Base-by-base conservation (phyloP, 1,140 invertebrate genomes). In the Bombus waltoni region DNA sequence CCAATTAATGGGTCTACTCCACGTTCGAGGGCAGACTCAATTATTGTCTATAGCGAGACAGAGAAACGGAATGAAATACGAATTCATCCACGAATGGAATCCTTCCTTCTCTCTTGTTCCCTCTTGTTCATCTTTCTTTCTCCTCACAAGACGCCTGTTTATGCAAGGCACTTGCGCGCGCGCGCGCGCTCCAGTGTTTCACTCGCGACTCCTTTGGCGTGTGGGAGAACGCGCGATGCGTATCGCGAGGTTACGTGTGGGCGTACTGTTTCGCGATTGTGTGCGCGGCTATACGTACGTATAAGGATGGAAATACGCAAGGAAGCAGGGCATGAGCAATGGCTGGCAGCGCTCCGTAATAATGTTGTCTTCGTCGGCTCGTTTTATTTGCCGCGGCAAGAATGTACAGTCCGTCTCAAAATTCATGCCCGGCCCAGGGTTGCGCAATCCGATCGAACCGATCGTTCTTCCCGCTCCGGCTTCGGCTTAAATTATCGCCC, bases 391-490 rank as follows among this genome's bases (percentile, higher is more conserved):
- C 94, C 93, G 92, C 92, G 93, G 93, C 93, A 95, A 95, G 94
- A 95, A 95, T 95, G 94, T 94, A 95, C 94, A 95, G 94, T 95
- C 94, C 93, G 85, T 80, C 82, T 92, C 94, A 95, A 95, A 95
- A 95, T 94, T 94, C 92, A 86, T 93, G 90, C 87, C 83, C 35
- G 0, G 15, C 38, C 11, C 2, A 71, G 81, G 83, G 92, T 94
- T 94, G 93, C 93, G 93, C 94, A 94, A 95, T 90, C 83, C 81
- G 92, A 93, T 93, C 89, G 72, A 53, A 28, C 44, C 87, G 59
- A 85, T 85, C 42, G 22, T 22, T 40, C 38, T 22, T 32, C 32
- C 22, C 8, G 22, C 35, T 35, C 1, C 22, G 28, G 32, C 22
- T 8, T 4, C 40, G 32, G 22, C 3, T 44, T 66, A 47, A 68